Evolutionary conservation across 2,113 vertebrate species (phyloP).

Genomic region (Hippolais icterina): DNA sequence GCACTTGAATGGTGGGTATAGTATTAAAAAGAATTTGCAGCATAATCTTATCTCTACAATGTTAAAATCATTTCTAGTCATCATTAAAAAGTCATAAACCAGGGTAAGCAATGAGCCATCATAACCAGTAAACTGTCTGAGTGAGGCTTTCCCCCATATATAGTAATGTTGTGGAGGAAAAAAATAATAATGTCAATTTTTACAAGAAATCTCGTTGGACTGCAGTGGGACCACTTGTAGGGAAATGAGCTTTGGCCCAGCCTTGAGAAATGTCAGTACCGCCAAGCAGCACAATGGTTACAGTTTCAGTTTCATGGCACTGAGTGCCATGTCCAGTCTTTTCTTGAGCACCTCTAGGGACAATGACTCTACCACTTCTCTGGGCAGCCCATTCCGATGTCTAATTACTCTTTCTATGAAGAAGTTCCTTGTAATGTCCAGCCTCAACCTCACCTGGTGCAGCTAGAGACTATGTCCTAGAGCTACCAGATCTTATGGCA

Average conservation of each 20-base stretch:
- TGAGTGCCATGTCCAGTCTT: background rate
- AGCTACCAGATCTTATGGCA: background rate
- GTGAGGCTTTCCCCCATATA: background rate
- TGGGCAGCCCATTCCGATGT: background rate
- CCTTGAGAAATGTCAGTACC: background rate
- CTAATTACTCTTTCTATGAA: background rate
- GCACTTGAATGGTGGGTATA: background rate
- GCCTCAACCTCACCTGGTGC: background rate
- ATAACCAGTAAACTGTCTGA: background rate
- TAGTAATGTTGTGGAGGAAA: background rate
- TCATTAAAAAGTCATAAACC: background rate
- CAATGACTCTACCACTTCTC: background rate
- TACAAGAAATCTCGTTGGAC: background rate
- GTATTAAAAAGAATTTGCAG: background rate
- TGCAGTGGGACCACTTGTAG: background rate
- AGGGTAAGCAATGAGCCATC: background rate
- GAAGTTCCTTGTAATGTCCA: background rate
- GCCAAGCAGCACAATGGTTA: background rate
- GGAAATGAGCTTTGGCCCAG: background rate
- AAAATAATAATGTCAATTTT: background rate
- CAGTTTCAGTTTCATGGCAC: background rate
- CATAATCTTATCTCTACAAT: background rate
- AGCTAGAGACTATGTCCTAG: background rate
- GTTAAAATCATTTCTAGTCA: background rate
- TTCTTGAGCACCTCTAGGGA: background rate